phyloP scores from a whole-genome alignment of 1,140 invertebrate species.

The Ceratina calcarata region DNA sequence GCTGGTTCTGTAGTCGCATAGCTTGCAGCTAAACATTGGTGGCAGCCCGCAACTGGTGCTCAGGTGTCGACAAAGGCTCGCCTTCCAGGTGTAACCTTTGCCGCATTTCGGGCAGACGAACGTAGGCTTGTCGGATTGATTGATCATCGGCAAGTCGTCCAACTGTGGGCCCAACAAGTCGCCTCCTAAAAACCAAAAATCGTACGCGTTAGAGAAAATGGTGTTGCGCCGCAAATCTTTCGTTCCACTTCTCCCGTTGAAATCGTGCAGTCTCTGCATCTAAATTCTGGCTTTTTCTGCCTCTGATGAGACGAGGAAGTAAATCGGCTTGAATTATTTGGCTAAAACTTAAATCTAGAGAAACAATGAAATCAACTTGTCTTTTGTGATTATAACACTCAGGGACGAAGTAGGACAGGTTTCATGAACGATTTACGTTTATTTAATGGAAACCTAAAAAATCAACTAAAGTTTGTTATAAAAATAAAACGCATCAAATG shows the following conservation, averaged over 20 bases:
- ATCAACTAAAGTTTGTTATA: too few relatives aligned
- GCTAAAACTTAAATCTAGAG: too few relatives aligned
- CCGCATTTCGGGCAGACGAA: conserved; percentile 75
- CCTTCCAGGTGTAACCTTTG: conserved; percentile 74
- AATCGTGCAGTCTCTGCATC: too few relatives aligned
- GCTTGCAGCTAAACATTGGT: conserved; percentile 79
- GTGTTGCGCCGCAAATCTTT: neutral
- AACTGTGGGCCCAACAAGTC: neutral
- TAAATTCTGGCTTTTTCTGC: too few relatives aligned
- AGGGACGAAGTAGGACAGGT: too few relatives aligned
- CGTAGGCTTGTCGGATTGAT: conserved; percentile 23
- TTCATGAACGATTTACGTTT: too few relatives aligned
- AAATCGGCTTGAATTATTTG: too few relatives aligned
- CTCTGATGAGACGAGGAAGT: too few relatives aligned
- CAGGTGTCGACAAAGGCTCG: conserved; percentile 77
- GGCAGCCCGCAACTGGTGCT: conserved; percentile 80
- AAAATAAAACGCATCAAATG: too few relatives aligned
- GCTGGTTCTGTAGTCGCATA: conserved; percentile 79
- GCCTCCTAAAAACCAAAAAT: conserved; percentile 56
- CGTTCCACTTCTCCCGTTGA: neutral
- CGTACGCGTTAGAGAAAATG: conserved; percentile 31
- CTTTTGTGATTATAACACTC: too few relatives aligned
- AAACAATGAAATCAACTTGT: too few relatives aligned
- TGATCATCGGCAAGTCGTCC: conserved; percentile 21
- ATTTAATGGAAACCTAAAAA: too few relatives aligned